Base-by-base conservation (phyloP, 2,888 invertebrate genomes). In the Drosophila differens region DNA sequence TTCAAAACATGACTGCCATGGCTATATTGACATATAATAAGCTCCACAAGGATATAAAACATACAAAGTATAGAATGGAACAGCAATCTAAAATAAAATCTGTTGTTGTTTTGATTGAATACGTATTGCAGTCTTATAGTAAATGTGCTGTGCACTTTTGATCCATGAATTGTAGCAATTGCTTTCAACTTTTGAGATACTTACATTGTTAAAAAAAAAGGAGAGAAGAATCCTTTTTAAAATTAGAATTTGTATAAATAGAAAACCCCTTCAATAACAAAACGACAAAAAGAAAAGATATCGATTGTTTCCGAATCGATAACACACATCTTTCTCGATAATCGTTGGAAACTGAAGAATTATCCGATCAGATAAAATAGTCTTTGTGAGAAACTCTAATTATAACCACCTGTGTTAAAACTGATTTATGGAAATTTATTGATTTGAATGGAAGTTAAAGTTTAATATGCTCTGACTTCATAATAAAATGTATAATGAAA, bases 241-340 rank as follows among this genome's bases (percentile, higher is more conserved):
- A 4, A 44, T 14, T 22, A 44, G 1, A 7, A 44, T 44, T 22
- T 22, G 14, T 22, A 44, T 44, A 12, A 44, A 5, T 6, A n/a
- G n/a, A n/a, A 44, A 12, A 12, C 5, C 2, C 41, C 2, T n/a
- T 44, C n/a, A 44, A 41, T n/a, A n/a, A 12, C 22, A 41, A 44
- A 14, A 3, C 12, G 0, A 3, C 22, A 1, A 6, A 12, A 14
- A 14, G 14, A n/a, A n/a, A 14, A 9, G 1, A 14, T n/a, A 57
- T 39, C n/a, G 39, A 28, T 28, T n/a, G 39, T 9, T n/a, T 39
- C 16, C n/a, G 3, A 39, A 57, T 57, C 57, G 37, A 57, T 39
- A 25, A 37, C 12, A 28, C 25, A 16, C 6, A 16, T n/a, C 4
- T 28, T 3, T 25, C 22, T n/a, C 16, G 25, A 35, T 10, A 54